phyloP scores from a whole-genome alignment of 2,113 vertebrate genomes.

The western clawed frog (Xenopus tropicalis) region UCB_Xtro_10.0 CM004451.2:65816501-65817000 shows the following conservation, averaged over 20 bases:
- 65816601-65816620: constrained; percentile 42
- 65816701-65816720: constrained; percentile 39
- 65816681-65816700: constrained; percentile 43
- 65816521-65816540: constrained; percentile 27
- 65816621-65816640: constrained; percentile 32
- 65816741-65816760: constrained; percentile 33
- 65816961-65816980: too few relatives aligned
- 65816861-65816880: too few relatives aligned
- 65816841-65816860: too few relatives aligned
- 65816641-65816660: constrained; percentile 47
- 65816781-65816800: not conserved
- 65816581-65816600: constrained; percentile 45
- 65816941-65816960: too few relatives aligned
- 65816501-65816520: constrained; percentile 35
- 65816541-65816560: constrained; percentile 43
- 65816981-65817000: too few relatives aligned
- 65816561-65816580: constrained; percentile 43
- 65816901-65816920: too few relatives aligned
- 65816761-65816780: constrained; percentile 12
- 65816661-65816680: constrained; percentile 37
- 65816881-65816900: too few relatives aligned
- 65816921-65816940: too few relatives aligned
- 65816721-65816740: constrained; percentile 39
- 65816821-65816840: too few relatives aligned
- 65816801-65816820: not conserved